These are phyloP conservation scores for Onychomys arenicola DNA, from an alignment of 2,797 vertebrate genomes.

Conservation along the genomic window DNA sequence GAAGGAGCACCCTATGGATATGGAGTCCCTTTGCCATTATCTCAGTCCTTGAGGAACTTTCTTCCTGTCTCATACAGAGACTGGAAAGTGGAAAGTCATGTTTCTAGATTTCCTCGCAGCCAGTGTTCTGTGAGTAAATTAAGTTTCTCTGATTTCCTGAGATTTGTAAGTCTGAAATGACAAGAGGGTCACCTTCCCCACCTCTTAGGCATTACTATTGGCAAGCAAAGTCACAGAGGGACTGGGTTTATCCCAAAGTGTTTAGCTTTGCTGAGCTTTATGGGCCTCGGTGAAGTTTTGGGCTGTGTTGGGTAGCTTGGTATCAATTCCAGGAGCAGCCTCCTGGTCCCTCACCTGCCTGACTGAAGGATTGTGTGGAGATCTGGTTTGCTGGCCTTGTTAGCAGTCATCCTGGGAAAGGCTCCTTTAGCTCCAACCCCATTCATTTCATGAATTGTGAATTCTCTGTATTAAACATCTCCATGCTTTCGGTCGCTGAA, in stretches of 20 bases:
- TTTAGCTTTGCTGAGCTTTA: background rate
- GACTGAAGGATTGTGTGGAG: background rate
- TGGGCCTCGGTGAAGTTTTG: background rate
- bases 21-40: background rate
- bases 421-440: background rate
- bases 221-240: background rate
- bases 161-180: background rate
- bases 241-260: background rate
- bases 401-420: background rate
- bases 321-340: background rate
- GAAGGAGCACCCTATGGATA: background rate
- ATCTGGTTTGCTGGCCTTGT: background rate
- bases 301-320: background rate
- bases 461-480: background rate
- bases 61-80: background rate
- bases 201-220: background rate
- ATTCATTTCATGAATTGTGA: background rate
- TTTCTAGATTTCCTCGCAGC: background rate
- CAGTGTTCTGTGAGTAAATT: background rate
- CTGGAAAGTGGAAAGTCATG: background rate
- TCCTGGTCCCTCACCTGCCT: background rate
- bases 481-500: background rate
- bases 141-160: background rate
- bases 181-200: background rate
- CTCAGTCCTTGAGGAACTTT: background rate